A percentile compares a stretch with the other conserved stretches of the same genome.
Evolutionary conservation across 2,888 invertebrate genomes (phyloP).

Genomic region (Rapana venosa): DNA sequence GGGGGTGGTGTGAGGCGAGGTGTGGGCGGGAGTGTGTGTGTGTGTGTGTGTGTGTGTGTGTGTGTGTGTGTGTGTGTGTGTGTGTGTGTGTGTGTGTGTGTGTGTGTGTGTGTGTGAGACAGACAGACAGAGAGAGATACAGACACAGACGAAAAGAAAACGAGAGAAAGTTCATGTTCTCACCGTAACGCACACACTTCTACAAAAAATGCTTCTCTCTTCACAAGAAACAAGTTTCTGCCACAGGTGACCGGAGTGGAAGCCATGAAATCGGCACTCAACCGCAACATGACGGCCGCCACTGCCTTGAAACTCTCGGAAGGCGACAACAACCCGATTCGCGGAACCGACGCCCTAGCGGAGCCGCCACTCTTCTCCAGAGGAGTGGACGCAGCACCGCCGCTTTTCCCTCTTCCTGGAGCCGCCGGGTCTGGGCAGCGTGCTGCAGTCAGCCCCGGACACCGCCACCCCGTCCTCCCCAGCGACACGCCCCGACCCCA

Average conservation of each 20-base stretch:
- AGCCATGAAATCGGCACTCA: neutral
- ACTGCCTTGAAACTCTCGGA: neutral
- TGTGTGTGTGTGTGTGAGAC: too few relatives aligned
- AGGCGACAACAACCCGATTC: neutral
- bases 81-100: too few relatives aligned
- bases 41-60: too few relatives aligned
- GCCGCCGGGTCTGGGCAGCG: neutral
- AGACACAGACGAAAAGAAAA: neutral
- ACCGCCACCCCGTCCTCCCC: neutral
- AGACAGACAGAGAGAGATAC: neutral
- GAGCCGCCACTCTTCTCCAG: neutral
- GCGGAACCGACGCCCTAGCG: neutral
- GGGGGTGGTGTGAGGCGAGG: too few relatives aligned
- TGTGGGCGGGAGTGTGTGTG: too few relatives aligned
- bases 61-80: too few relatives aligned
- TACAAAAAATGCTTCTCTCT: neutral
- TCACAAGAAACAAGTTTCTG: neutral
- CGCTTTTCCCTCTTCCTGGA: too few relatives aligned
- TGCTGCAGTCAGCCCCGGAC: neutral
- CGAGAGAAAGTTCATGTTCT: too few relatives aligned
- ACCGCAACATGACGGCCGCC: neutral
- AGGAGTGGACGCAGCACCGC: too few relatives aligned
- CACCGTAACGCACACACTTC: too few relatives aligned
- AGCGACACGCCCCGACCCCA: neutral
- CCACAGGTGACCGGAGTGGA: conserved; percentile 11